Base-by-base conservation (phyloP, 1,140 invertebrate species). In the Temnothorax curvispinosus region DNA sequence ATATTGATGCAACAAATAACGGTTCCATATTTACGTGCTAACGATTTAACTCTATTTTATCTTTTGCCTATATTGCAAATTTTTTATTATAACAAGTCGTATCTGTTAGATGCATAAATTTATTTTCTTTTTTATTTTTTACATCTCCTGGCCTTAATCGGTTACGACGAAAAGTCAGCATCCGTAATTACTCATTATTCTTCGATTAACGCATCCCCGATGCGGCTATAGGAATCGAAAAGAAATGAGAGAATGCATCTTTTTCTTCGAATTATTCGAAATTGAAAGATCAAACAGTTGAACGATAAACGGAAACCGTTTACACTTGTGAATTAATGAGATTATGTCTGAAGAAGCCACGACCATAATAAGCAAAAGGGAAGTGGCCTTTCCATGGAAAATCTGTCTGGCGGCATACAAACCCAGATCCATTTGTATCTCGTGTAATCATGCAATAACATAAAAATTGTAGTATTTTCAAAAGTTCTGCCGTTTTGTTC, bases 161-260 rank as follows among this genome's bases (percentile, higher is more conserved):
- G 35, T 67, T 21, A 44, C 38, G 64, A 21, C n/a, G 38, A 67
- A 67, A 67, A 67, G 13, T 67, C 38, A 11, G n/a, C 11, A 6
- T 67, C n/a, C 64, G 4, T 67, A 67, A 67, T 67, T 67, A 67
- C 64, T 67, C 64, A 67, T 67, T 67, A 67, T 67, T 67, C 64
- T 41, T 38, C 38, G 38, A 67, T 67, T 44, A 15, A 21, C n/a
- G 64, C n/a, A 67, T 44, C 38, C 35, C 9, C 8, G 64, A 65
- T 41, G n/a, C 4, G n/a, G n/a, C 3, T 65, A 27, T 27, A 21
- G 18, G n/a, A 44, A 67, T 3, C n/a, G n/a, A 21, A 41, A 67
- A 44, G 38, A 67, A 67, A 67, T 18, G 35, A 38, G 7, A 35
- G 1, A 27, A 58, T 27, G 50, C 15, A 41, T 41, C 9, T 67